Evolutionary conservation across 2,797 vertebrate genomes (phyloP).

Genomic region (Cuculus canorus): DNA sequence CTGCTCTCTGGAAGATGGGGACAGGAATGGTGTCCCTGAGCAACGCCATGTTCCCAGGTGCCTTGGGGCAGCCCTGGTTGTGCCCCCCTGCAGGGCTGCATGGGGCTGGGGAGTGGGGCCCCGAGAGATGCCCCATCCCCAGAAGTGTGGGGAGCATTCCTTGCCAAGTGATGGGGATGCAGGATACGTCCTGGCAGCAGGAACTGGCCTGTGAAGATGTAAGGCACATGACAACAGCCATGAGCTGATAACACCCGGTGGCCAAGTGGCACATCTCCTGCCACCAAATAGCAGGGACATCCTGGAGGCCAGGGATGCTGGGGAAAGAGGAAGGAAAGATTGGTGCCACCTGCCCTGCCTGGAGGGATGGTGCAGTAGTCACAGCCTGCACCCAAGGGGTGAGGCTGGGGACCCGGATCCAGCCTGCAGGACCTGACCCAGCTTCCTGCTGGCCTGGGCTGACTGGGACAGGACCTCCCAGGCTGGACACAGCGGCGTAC

Average conservation of each 20-base stretch:
- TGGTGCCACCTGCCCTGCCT: not conserved
- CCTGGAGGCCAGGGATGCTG: not conserved
- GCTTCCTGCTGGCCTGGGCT: not conserved
- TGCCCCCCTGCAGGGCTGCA: not conserved
- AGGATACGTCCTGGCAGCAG: not conserved
- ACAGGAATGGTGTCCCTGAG: not conserved
- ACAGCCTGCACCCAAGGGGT: accelerated
- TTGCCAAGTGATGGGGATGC: not conserved
- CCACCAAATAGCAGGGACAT: not conserved
- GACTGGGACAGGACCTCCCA: not conserved
- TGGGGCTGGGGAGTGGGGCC: not conserved
- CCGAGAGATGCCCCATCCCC: not conserved
- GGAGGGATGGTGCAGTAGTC: accelerated
- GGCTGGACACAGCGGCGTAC: accelerated
- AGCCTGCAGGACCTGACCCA: not conserved
- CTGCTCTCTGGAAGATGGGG: not conserved
- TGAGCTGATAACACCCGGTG: not conserved
- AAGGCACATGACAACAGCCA: accelerated
- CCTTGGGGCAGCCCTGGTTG: not conserved
- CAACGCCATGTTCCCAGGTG: not conserved
- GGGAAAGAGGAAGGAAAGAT: not conserved
- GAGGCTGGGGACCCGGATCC: not conserved
- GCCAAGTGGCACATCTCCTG: not conserved
- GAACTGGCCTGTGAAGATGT: not conserved
- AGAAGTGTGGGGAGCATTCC: not conserved